These are phyloP conservation scores for Cricetomys ansorgei DNA, from an alignment of 2,113 vertebrate species.

Conservation along the genomic window DNA sequence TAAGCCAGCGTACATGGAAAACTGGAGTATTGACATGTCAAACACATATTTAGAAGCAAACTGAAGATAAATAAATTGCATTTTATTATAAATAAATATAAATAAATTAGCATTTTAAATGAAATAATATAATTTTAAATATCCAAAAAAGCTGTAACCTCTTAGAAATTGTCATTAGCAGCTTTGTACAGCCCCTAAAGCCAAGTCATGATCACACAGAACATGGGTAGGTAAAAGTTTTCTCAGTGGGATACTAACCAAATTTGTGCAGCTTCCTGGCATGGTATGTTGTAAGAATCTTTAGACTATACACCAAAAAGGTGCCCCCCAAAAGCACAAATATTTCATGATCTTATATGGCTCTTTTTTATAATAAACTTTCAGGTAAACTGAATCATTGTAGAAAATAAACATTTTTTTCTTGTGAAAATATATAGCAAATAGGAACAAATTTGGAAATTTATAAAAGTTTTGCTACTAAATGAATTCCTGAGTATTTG, in stretches of 20 bases:
- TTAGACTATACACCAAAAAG: background rate
- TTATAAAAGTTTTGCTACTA: background rate
- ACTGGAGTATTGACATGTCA: slow-evolving; percentile 6
- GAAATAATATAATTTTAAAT: background rate
- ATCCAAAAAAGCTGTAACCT: background rate
- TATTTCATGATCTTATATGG: background rate
- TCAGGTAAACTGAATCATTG: background rate
- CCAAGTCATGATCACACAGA: background rate
- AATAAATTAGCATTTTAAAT: slow-evolving; percentile 48
- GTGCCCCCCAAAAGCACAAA: background rate
- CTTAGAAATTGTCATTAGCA: background rate
- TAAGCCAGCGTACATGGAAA: background rate
- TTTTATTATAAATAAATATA: too few relatives aligned
- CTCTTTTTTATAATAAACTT: background rate
- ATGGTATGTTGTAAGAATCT: background rate
- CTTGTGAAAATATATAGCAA: background rate
- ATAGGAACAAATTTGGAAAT: background rate
- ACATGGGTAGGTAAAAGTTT: too few relatives aligned
- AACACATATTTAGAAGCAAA: slow-evolving; percentile 42
- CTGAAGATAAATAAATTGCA: slow-evolving; percentile 30
- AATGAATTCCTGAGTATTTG: background rate
- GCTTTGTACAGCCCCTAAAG: background rate
- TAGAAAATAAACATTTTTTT: background rate
- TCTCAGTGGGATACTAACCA: background rate
- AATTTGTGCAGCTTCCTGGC: background rate